Base-by-base conservation (phyloP, 2,797 vertebrate genomes). In the Enteromius anoplus region DNA sequence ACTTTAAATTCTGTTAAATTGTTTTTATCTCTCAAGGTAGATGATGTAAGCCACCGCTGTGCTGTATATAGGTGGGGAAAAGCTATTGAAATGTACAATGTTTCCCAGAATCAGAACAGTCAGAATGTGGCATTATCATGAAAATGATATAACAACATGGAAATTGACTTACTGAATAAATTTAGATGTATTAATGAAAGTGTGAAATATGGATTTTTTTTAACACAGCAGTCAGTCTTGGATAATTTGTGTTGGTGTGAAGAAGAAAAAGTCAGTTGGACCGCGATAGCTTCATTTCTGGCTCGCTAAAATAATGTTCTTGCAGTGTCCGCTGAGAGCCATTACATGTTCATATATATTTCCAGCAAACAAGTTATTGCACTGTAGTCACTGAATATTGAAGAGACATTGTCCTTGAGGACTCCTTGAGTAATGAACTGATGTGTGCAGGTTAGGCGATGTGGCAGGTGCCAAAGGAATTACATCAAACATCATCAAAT, bases 281-380 rank as follows among this genome's bases (percentile, higher is more conserved):
- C 53, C 26, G 29, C 29, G 0, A 37, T 21, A 55, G 6, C 49
- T 42, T 60, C 4, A 58, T 62, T 62, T 62, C 53, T 62, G 40
- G 17, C 26, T 0, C 0, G 4, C 37, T 60, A 15, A 19, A 58
- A 58, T 47, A 62, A 62, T 34, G 23, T 47, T 49, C 55, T 17
- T 0, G 2, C 23, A 34, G 29, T 62, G 26, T 72, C 26, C 40
- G 15, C 26, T 72, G 70, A 64, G 7, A 62, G 68, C 21, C 26
- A 47, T 62, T 62, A 80, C 34, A 69, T 32, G 68, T 81, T 71
- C 37, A n/a, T 66, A 42, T 64, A 81, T 32, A 66, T 76, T 76
- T 23, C 51, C 17, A 9, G 42, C 34, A 75, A 60, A 68, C 47
- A 76, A 68, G 47, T 68, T 68, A 37, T 49, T 17, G 49, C 17